These are phyloP conservation scores for Suncus etruscus DNA, from an alignment of 2,113 vertebrate species.

Conservation along the genomic window DNA sequence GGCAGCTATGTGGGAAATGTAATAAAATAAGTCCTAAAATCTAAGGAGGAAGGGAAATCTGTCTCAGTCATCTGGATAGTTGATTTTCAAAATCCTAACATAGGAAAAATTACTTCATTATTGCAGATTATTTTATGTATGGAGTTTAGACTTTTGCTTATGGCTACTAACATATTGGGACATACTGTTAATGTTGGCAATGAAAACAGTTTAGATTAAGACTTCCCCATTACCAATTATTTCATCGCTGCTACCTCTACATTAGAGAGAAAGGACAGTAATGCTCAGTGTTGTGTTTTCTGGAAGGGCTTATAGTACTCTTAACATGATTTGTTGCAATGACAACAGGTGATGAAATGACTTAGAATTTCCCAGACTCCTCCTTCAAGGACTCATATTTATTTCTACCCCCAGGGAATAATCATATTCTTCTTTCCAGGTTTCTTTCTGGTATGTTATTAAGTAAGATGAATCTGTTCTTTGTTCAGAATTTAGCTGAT, in stretches of 20 bases:
- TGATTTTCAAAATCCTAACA: slow-evolving; percentile 11
- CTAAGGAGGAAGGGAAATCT: not conserved
- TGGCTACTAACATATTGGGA: slow-evolving; percentile 8
- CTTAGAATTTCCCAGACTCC: not conserved
- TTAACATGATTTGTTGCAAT: not conserved
- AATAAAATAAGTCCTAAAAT: slow-evolving; percentile 47
- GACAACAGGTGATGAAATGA: not conserved
- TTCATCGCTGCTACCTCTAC: not conserved
- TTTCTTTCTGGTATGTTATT: not conserved
- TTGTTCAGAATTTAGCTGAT: not conserved
- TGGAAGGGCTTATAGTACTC: not conserved
- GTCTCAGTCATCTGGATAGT: not conserved
- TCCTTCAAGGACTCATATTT: not conserved
- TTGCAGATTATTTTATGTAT: slow-evolving; percentile 8
- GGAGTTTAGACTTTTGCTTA: not conserved
- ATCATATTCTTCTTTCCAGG: not conserved
- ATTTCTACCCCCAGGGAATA: not conserved
- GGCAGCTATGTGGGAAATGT: not conserved
- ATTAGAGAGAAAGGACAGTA: not conserved
- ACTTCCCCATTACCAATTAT: not conserved
- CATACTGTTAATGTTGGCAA: not conserved
- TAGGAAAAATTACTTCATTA: slow-evolving; percentile 20
- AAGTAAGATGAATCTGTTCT: not conserved
- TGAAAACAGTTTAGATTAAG: not conserved
- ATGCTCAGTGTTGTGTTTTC: not conserved